Evolutionary conservation across 2,888 invertebrate species (phyloP).

Genomic region (Adineta ricciae): DNA sequence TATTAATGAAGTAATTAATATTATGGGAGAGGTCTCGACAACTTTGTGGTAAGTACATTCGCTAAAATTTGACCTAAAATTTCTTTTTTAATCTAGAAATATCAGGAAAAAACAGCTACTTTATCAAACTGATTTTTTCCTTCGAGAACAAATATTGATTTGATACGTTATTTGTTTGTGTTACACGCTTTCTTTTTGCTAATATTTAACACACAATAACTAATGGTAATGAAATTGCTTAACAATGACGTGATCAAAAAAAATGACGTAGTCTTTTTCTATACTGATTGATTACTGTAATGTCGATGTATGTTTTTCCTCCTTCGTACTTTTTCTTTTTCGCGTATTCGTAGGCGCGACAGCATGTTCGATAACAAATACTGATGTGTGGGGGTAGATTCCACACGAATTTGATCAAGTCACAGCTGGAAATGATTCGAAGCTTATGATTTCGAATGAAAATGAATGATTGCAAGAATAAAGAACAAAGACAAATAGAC

Average conservation of each 20-base stretch:
- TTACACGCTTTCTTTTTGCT: neutral
- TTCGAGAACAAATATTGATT: no score
- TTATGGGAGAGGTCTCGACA: no score
- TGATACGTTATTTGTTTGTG: neutral
- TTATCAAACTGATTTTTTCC: no score
- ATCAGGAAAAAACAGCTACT: no score
- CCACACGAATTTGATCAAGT: neutral
- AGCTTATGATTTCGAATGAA: neutral
- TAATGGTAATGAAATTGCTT: neutral
- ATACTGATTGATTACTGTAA: neutral
- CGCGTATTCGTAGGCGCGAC: neutral
- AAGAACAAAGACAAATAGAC: neutral
- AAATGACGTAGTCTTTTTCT: neutral
- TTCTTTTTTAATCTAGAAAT: no score
- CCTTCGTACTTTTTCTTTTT: neutral
- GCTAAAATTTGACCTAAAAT: no score
- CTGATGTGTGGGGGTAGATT: neutral
- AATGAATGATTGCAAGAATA: neutral
- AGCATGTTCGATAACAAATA: neutral
- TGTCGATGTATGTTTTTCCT: neutral
- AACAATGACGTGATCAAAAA: neutral
- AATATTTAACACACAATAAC: neutral
- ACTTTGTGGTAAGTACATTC: no score
- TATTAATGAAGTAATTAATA: no score
- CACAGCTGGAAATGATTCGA: neutral